Evolutionary conservation across 2,113 vertebrate species (phyloP).

Genomic region (Herpailurus yagouaroundi): DNA sequence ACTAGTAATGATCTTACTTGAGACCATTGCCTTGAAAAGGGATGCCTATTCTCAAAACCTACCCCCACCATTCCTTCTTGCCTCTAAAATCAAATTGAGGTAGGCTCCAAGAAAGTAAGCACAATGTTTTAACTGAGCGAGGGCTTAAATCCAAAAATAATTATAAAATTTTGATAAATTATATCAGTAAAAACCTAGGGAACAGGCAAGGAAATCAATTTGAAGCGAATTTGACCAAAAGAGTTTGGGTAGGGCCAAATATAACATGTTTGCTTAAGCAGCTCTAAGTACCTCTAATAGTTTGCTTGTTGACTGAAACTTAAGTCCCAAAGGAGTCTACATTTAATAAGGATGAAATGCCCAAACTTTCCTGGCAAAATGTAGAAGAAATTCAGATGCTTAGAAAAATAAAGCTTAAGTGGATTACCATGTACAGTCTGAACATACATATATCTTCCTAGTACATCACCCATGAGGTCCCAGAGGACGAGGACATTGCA

Average conservation of each 20-base stretch:
- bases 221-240: constrained; percentile 11
- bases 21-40: neutral
- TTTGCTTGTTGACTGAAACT: neutral
- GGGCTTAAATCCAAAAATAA: neutral
- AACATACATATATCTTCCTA: neutral
- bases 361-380: constrained; percentile 22
- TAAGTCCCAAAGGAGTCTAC: constrained; percentile 33
- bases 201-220: constrained; percentile 24
- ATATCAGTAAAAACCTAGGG: constrained; percentile 2
- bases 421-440: neutral
- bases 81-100: constrained; percentile 16
- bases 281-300: constrained; percentile 19
- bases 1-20: neutral
- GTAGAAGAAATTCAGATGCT: constrained; percentile 28
- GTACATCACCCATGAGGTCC: neutral
- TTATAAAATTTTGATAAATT: constrained; percentile 37
- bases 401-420: neutral
- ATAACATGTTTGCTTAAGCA: constrained; percentile 41
- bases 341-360: neutral
- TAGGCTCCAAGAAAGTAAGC: neutral
- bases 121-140: neutral
- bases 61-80: neutral
- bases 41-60: neutral
- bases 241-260: constrained; percentile 3
- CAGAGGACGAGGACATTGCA: neutral